Percentiles rank a stretch among this genome's conserved stretches.
These are phyloP conservation scores for Aeoliscus strigatus DNA, from an alignment of 2,797 vertebrate species.

Conservation along the genomic window DNA sequence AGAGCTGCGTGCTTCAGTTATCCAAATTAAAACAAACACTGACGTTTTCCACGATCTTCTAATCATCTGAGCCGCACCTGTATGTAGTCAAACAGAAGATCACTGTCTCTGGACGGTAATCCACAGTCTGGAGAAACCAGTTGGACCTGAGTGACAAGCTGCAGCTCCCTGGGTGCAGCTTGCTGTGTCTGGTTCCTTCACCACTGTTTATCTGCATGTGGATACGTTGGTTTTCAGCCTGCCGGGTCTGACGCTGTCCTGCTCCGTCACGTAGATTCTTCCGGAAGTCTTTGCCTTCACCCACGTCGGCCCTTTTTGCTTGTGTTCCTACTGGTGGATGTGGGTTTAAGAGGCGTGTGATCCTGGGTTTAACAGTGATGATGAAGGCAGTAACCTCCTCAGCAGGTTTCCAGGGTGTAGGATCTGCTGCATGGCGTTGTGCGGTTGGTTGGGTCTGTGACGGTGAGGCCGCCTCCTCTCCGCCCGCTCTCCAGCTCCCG, in stretches of 20 bases:
- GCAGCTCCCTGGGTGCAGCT: background rate
- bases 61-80: too few species aligned
- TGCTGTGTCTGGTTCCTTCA: slow-evolving; percentile 5
- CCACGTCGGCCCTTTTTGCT: background rate
- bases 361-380: slow-evolving; percentile 23
- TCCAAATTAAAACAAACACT: too few species aligned
- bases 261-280: background rate
- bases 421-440: slow-evolving; percentile 48
- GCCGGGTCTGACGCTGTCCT: slow-evolving; percentile 3
- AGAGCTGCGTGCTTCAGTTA: too few species aligned
- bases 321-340: background rate
- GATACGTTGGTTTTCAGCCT: slow-evolving; percentile 19
- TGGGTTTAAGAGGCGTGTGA: slow-evolving; percentile 30
- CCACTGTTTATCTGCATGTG: slow-evolving; percentile 5
- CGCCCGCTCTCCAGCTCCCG: slow-evolving; percentile 1
- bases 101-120: too few species aligned
- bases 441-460: slow-evolving; percentile 31
- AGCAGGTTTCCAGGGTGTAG: slow-evolving; percentile 65
- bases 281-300: background rate
- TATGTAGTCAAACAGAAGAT: too few species aligned
- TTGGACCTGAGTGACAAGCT: slow-evolving; percentile 32
- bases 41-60: too few species aligned
- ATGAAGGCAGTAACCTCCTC: slow-evolving; percentile 58
- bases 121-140: slow-evolving; percentile 30
- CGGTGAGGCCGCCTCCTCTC: slow-evolving; percentile 34